Conservation (phyloP, 2,113 vertebrate species). For the Manacus vitellinus region DNA sequence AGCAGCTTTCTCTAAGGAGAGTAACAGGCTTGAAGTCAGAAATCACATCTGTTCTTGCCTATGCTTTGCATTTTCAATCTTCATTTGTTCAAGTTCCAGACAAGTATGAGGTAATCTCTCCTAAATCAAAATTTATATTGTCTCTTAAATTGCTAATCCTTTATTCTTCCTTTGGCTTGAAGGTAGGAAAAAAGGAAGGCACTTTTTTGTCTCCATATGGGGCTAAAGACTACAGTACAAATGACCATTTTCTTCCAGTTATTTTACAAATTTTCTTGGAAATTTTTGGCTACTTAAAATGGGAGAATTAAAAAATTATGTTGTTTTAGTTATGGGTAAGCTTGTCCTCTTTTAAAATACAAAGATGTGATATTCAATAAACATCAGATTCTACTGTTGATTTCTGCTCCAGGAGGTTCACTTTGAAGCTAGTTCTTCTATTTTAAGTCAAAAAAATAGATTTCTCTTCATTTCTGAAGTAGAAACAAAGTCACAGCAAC, state of each 20-base stretch:
- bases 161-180: neutral
- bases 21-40: constrained; percentile 25
- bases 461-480: neutral
- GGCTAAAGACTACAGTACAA: neutral
- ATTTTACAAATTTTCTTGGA: neutral
- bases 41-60: constrained; percentile 28
- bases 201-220: neutral
- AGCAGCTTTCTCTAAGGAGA: neutral
- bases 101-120: constrained; percentile 53
- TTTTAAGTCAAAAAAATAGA: neutral
- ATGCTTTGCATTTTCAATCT: constrained; percentile 23
- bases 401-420: neutral
- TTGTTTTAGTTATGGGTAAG: neutral
- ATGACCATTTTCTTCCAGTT: neutral
- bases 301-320: neutral
- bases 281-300: neutral
- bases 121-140: constrained; percentile 36
- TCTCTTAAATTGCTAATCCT: neutral
- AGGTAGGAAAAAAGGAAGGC: neutral
- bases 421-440: neutral
- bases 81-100: constrained; percentile 50
- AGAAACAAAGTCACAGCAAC: neutral
- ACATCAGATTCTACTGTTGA: neutral
- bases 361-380: neutral
- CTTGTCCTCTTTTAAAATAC: neutral